These are phyloP conservation scores for Zosterops borbonicus DNA, from an alignment of 2,113 vertebrate genomes.

Conservation along the genomic window DNA sequence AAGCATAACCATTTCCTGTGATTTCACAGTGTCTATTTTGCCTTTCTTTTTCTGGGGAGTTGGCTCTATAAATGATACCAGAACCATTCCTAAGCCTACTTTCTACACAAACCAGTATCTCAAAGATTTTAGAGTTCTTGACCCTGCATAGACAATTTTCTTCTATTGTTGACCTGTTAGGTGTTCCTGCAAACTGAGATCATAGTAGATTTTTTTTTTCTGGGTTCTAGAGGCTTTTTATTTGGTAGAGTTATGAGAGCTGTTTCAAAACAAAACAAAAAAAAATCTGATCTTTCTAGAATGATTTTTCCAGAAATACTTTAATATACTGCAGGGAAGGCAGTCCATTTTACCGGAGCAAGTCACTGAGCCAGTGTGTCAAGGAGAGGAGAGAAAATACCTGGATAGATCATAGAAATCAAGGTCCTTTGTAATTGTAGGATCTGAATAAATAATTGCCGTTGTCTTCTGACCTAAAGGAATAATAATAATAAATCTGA, in stretches of 20 bases:
- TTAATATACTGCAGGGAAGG: background rate
- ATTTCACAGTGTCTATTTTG: background rate
- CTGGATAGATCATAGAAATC: background rate
- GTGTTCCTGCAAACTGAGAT: background rate
- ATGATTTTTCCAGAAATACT: background rate
- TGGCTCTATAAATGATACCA: background rate
- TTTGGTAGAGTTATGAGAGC: background rate
- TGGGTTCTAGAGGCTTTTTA: background rate
- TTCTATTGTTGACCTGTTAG: background rate
- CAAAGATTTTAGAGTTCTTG: background rate
- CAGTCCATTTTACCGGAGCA: background rate
- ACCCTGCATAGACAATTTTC: background rate
- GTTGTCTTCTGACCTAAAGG: background rate
- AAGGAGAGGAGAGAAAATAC: background rate
- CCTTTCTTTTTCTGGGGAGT: background rate
- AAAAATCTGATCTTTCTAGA: background rate
- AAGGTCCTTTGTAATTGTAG: background rate
- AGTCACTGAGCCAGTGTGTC: background rate
- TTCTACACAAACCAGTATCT: background rate
- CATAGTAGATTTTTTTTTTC: background rate
- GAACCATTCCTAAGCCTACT: background rate
- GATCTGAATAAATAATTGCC: background rate
- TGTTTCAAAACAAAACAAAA: background rate
- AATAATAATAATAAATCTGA: background rate
- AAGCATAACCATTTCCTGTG: background rate